phyloP scores from a whole-genome alignment of 2,888 invertebrate species.

The Aleiodes leptofemur region DNA sequence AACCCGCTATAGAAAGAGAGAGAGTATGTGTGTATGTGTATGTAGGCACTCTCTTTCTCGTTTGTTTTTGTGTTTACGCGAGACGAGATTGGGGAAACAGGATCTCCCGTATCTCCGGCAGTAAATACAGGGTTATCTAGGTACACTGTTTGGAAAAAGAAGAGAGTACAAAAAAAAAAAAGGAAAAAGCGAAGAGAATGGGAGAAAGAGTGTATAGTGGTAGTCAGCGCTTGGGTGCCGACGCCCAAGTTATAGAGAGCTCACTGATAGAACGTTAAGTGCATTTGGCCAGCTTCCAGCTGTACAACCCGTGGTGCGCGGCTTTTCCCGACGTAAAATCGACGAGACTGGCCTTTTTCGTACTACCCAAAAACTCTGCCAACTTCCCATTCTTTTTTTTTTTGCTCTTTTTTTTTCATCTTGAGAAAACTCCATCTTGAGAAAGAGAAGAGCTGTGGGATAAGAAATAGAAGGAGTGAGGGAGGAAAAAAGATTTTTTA shows the following conservation, averaged over 20 bases:
- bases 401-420: background rate
- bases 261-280: conserved; percentile 70
- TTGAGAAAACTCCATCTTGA: conserved; percentile 5
- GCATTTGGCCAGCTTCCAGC: conserved; percentile 71
- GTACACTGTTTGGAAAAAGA: conserved; percentile 27
- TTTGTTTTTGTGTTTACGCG: conserved; percentile 58
- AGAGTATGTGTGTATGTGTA: background rate
- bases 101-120: conserved; percentile 59
- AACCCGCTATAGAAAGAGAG: background rate
- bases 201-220: background rate
- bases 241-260: conserved; percentile 39
- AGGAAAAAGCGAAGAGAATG: conserved; percentile 29
- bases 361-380: conserved; percentile 31
- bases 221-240: conserved; percentile 24
- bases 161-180: background rate
- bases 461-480: background rate
- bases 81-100: conserved; percentile 54
- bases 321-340: conserved; percentile 62
- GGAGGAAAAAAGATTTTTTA: conserved; percentile 8
- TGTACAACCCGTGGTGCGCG: conserved; percentile 56
- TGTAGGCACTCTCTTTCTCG: conserved; percentile 44
- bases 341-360: conserved; percentile 51
- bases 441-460: background rate
- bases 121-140: conserved; percentile 66
- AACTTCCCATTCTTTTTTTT: background rate